phyloP scores from a whole-genome alignment of 2,797 vertebrate species.

The Megaceryle alcyon region DNA sequence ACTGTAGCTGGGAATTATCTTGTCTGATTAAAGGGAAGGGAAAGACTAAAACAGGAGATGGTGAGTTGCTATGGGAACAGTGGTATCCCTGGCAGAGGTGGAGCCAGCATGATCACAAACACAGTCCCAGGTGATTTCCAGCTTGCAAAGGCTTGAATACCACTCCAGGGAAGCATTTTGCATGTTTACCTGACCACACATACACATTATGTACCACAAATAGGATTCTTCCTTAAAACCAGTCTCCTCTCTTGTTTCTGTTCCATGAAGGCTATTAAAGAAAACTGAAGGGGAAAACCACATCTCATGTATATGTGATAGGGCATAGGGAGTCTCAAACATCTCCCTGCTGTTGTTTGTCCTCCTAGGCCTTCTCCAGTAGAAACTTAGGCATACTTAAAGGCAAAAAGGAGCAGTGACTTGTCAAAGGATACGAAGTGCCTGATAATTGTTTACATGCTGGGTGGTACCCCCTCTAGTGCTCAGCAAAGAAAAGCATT shows the following conservation, averaged over 20 bases:
- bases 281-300: neutral
- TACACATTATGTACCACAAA: neutral
- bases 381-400: neutral
- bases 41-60: slow-evolving; percentile 16
- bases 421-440: neutral
- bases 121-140: neutral
- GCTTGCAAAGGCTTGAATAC: neutral
- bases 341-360: neutral
- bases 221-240: neutral
- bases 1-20: neutral
- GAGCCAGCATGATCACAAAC: neutral
- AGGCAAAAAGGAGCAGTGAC: neutral
- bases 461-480: neutral
- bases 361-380: neutral
- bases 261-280: neutral
- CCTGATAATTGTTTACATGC: neutral
- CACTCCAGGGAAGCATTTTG: neutral
- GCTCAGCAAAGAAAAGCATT: neutral
- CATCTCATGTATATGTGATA: no score
- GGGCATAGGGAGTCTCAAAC: neutral
- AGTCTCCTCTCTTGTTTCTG: neutral
- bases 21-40: neutral
- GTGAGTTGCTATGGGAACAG: slow-evolving; percentile 69
- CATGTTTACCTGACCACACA: neutral
- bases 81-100: slow-evolving; percentile 28